Conservation (phyloP, 2,113 vertebrate species). For the Bos indicus region DNA sequence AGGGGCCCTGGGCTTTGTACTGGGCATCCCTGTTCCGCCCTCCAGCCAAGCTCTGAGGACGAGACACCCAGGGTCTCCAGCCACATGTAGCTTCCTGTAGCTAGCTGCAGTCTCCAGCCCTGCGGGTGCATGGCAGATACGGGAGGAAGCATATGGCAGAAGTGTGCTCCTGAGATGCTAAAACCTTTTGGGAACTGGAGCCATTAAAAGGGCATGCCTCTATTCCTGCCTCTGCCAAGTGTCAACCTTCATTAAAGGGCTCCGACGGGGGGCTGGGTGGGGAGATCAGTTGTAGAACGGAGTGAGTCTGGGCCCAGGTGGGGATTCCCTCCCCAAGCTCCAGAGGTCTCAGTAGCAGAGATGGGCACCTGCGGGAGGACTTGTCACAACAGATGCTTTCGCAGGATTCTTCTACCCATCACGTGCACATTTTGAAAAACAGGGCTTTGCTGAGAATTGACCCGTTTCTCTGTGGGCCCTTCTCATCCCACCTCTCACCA, state of each 20-base stretch:
- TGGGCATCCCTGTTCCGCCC: not conserved
- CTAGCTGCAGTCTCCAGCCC: not conserved
- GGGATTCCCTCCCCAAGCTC: not conserved
- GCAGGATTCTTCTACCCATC: not conserved
- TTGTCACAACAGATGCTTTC: slow-evolving; percentile 31
- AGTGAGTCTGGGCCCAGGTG: not conserved
- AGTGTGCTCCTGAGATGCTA: not conserved
- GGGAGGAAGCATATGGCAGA: not conserved
- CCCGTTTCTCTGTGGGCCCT: not conserved
- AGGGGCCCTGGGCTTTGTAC: not conserved
- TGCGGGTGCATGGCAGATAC: not conserved
- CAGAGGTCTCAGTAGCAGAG: not conserved
- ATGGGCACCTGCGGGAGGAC: not conserved
- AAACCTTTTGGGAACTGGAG: slow-evolving; percentile 41
- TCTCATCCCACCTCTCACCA: not conserved
- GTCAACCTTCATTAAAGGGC: slow-evolving; percentile 72
- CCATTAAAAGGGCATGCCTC: not conserved
- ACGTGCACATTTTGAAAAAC: not conserved
- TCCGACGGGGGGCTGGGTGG: fast-evolving
- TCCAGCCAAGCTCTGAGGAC: not conserved
- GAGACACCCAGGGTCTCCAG: not conserved
- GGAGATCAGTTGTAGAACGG: slow-evolving; percentile 46
- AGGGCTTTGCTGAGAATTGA: slow-evolving; percentile 21
- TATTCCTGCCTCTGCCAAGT: not conserved
- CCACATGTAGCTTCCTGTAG: not conserved